Evolutionary conservation across 2,888 invertebrate species (phyloP), one percentile per base, ranked within the genome.

Genomic region (Lutraria lutraria): DNA sequence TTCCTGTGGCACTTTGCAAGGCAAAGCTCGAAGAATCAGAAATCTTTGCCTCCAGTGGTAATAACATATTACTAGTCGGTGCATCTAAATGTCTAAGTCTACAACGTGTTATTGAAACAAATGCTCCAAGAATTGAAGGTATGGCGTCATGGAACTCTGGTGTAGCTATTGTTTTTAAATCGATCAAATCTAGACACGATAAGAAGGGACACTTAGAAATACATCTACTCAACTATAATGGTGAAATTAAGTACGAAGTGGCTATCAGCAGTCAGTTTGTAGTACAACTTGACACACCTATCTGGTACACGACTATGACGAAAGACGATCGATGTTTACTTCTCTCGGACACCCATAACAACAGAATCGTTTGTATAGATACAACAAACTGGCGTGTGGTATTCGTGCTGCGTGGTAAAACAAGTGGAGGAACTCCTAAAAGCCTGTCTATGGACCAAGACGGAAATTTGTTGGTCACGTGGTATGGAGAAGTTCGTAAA

Each of bases 401-500:
- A 6, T 89, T 88, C 31, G 91, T 91, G 19, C 60, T 91, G 29
- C 85, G 88, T 10, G 91, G 91, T 0, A 85, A 81, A 19, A 88
- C 86, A 13, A 81, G 79, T 12, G 88, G 88, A 19, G 88, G 91
- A 25, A 68, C 88, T 60, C 91, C 91, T 19, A 85, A 88, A 54
- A 88, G 91, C 76, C 81, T 91, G 0, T 63, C 86, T n/a, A 82
- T 85, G 34, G 91, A 91, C 63, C 76, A 52, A 29, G 76, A 89
- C 34, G 91, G 88, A 13, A 88, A 89, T 54, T 43, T 91, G 4
- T 83, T 89, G 29, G 89, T 91, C 63, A 84, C 89, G 76, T 91
- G 91, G 91, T 91, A 91, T 54, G 89, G 86, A 0, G 91, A 89
- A 81, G 85, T 91, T 25, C 91, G 89, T 56, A 88, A 86, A 60